Conservation (phyloP, 2,113 vertebrate species). For the Antigone vipio region DNA sequence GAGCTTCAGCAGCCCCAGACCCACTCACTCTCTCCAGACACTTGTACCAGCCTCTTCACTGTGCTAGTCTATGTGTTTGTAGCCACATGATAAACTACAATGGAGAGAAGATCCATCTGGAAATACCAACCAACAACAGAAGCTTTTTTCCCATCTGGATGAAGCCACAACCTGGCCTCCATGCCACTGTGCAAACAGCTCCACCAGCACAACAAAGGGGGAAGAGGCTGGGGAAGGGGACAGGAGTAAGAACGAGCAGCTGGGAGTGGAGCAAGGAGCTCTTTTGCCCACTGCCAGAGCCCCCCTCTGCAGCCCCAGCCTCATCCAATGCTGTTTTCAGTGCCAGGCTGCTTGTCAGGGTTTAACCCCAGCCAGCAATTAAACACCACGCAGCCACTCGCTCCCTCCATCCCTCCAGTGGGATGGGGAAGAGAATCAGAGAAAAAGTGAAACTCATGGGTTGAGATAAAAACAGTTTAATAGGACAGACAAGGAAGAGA, state of each 20-base stretch:
- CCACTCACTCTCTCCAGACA: neutral
- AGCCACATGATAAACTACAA: neutral
- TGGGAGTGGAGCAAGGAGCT: neutral
- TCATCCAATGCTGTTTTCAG: neutral
- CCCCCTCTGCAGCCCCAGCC: neutral
- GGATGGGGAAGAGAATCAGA: too few species aligned
- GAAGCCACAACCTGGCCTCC: neutral
- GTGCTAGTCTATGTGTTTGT: neutral
- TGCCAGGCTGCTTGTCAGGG: neutral
- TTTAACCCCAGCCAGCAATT: too few species aligned
- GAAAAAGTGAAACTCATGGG: too few species aligned
- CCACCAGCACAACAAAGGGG: neutral
- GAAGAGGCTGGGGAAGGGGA: neutral
- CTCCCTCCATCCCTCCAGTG: too few species aligned
- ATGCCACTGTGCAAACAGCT: neutral
- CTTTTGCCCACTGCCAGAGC: neutral
- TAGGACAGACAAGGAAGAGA: too few species aligned
- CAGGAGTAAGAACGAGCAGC: neutral
- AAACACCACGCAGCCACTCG: too few species aligned
- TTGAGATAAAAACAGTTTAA: too few species aligned
- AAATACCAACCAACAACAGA: neutral
- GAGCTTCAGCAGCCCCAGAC: neutral
- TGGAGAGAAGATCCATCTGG: neutral
- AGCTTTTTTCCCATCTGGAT: neutral
- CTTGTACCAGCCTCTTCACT: neutral